Base-by-base conservation (phyloP, 2,888 invertebrate species). In the Leucozona laternaria region DNA sequence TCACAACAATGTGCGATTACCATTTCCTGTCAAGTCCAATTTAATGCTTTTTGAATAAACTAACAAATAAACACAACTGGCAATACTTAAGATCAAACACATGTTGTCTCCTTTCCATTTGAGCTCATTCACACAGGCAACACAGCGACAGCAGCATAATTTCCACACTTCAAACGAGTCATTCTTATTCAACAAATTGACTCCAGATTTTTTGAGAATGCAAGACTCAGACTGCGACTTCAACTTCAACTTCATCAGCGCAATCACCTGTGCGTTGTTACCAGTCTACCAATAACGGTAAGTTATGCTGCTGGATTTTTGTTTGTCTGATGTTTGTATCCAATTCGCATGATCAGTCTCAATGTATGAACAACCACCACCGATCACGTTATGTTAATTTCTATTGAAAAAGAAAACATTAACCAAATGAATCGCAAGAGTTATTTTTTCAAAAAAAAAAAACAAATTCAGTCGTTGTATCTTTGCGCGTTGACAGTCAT, bases 381-480 rank as follows among this genome's bases (percentile, higher is more conserved):
- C 40, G 86, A 86, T 86, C 86, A 86, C 85, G 85, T 86, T 86
- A 86, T 86, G 85, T 78, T 86, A 82, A 86, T 78, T 78, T 80
- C 53, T 75, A 55, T 58, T 45, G 13, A 81, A 70, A 55, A 62
- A 62, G 34, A 34, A 50, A 77, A 72, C 40, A 60, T 50, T 64
- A 62, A 37, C 40, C 17, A 80, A 73, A 50, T 40, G 58, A 72
- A 50, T 70, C 40, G 34, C 40, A 77, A 43, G 60, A 60, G 60
- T 37, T 22, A 60, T n/a, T 68, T 68, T 37, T 37, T 25, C n/a
- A 48, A 20, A 31, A 75, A 71, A 64, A 57, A 13, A 40, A 15
- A 40, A 15, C 15, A 5, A 77, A 58, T 73, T 71, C 75, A 72
- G 72, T 81, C 48, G 77, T 72, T 72, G 81, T 86, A 86, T 81